Evolutionary conservation across 2,888 invertebrate species (phyloP).

Genomic region (Glomeris marginata): DNA sequence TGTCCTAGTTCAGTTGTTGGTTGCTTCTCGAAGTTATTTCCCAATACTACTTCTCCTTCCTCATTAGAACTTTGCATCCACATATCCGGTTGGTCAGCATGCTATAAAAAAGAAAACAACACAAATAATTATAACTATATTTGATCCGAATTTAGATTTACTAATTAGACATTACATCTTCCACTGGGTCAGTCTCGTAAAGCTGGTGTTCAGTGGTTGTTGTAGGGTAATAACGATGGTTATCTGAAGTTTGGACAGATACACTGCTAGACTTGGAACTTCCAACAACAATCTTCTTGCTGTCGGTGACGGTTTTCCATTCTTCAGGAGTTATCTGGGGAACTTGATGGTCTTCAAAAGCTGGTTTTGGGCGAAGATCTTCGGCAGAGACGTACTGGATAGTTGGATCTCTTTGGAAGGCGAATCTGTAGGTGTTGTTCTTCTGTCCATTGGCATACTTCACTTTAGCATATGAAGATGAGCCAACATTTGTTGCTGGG

Average conservation of each 20-base stretch:
- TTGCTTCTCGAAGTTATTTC: no score
- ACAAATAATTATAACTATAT: no score
- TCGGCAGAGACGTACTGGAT: conserved; percentile 7
- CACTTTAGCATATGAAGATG: conserved; percentile 5
- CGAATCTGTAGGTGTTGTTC: neutral
- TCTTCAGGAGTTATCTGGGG: neutral
- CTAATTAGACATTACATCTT: no score
- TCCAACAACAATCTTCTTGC: neutral
- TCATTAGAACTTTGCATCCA: no score
- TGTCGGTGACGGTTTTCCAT: neutral
- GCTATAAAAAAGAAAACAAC: no score
- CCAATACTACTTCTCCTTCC: no score
- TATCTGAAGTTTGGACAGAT: neutral
- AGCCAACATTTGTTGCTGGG: no score
- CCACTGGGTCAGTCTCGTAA: no score
- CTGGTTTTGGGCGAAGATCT: conserved; percentile 4
- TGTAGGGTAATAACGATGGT: neutral
- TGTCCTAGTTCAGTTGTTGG: no score
- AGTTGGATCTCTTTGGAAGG: conserved; percentile 4
- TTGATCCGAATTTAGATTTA: no score
- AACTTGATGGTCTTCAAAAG: neutral
- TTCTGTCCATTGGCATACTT: conserved; percentile 5
- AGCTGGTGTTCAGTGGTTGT: no score
- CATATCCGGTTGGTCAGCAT: no score
- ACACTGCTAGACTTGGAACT: neutral